Base-by-base conservation (phyloP, 2,113 vertebrate species). In the Zapornia atra region DNA sequence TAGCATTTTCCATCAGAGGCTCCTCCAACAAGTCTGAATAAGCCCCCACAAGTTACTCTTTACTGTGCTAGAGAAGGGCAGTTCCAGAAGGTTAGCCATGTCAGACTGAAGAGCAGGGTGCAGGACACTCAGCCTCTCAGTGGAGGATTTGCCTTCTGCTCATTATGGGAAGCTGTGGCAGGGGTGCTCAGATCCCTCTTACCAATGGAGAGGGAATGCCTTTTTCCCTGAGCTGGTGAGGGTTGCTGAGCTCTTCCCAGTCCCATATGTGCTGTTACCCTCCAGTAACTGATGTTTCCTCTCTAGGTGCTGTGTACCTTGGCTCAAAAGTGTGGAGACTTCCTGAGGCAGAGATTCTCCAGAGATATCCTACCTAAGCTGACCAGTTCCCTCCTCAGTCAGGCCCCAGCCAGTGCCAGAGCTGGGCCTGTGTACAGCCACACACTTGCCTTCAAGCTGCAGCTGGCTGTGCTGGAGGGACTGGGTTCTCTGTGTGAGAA, bases 401-500 rank as follows among this genome's bases (percentile, higher is more conserved):
- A 99, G 94, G 99, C 99, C 29, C 97, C 98, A 1, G 80, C 98
- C 46, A 99, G 99, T 29, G 98, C 98, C 96, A 98, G 98, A 33
- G 98, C 99, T 0, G 98, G 99, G 33, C 98, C 99, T 0, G 82
- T 99, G 75, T 99, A 99, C 98, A 97, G 66, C 31, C 99, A 99
- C 97, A 99, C 98, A 0, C 94, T 99, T 71, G 98, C 98, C 95
- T 99, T 98, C 98, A 99, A 99, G 96, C 86, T 99, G 81, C 99
- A 99, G 97, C 97, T 99, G 89, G 98, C 98, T 0, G 98, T 99
- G 40, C 92, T 99, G 91, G 98, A 99, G 96, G 99, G 99, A 8
- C 98, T 99, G 83, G 99, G 99, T 7, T 96, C 98, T 2, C 98
- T 99, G 50, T 99, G 99, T 8, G 94, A 98, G 89, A 97, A 93